phyloP scores from a whole-genome alignment of 2,797 vertebrate genomes.

The Phataginus tricuspis region DNA sequence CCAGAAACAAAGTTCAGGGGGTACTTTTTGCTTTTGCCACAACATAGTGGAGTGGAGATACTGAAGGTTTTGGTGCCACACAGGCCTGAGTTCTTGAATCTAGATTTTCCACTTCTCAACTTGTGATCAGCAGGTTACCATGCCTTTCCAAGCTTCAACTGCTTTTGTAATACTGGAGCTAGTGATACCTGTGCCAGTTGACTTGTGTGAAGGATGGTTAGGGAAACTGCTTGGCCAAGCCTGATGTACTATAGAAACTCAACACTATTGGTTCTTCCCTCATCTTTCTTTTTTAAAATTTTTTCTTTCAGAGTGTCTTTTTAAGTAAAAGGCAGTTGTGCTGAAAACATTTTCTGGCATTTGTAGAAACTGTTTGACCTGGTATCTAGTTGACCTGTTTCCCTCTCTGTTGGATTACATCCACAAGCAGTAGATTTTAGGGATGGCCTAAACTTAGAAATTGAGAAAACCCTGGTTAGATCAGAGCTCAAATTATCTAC shows the following conservation, averaged over 20 bases:
- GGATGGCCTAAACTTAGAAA: neutral
- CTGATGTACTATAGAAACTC: neutral
- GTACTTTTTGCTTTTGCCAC: constrained; percentile 11
- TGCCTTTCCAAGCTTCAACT: neutral
- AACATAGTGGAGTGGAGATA: neutral
- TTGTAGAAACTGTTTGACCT: constrained; percentile 54
- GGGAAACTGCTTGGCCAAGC: neutral
- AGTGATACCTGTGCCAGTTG: neutral
- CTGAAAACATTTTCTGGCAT: constrained; percentile 40
- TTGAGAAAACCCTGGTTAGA: neutral
- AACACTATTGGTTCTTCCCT: neutral
- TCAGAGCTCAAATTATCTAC: constrained; percentile 20
- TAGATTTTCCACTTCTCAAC: neutral
- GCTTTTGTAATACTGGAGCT: constrained; percentile 6
- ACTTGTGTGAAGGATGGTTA: neutral
- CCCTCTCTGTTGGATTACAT: neutral
- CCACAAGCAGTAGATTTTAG: constrained; percentile 39
- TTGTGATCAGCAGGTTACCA: constrained; percentile 34
- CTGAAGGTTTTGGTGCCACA: neutral
- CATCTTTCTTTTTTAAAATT: neutral
- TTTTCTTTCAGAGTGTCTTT: neutral
- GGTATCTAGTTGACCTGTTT: constrained; percentile 42
- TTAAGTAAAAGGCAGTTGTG: constrained; percentile 8
- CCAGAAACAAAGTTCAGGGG: neutral
- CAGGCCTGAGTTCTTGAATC: neutral